phyloP scores from a whole-genome alignment of 2,888 invertebrate genomes.

The Trissoscelio sp. region DNA sequence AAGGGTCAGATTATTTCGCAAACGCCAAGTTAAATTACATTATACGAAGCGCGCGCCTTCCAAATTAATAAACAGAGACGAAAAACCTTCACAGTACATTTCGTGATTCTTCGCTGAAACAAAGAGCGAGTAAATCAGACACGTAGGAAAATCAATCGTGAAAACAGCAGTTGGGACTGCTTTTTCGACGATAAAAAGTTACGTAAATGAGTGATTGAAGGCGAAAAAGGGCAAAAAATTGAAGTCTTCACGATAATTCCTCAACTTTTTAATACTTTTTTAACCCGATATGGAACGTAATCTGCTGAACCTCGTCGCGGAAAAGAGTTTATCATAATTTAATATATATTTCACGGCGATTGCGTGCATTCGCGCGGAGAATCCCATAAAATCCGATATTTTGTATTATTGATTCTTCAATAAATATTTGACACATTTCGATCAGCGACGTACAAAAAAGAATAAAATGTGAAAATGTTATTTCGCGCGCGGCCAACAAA shows the following conservation, averaged over 20 bases:
- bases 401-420: conserved; percentile 55
- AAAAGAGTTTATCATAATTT: conserved; percentile 54
- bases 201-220: conserved; percentile 40
- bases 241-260: conserved; percentile 3
- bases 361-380: conserved; percentile 29
- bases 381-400: conserved; percentile 40
- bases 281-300: conserved; percentile 18
- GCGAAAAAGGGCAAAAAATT: conserved; percentile 11
- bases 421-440: conserved; percentile 55
- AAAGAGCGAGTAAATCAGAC: conserved; percentile 33
- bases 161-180: conserved; percentile 26
- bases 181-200: conserved; percentile 13
- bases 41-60: not conserved
- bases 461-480: conserved; percentile 12
- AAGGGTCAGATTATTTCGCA: conserved; percentile 17
- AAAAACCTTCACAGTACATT: not conserved
- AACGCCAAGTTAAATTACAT: conserved; percentile 18
- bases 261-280: conserved; percentile 30
- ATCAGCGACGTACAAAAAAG: not conserved
- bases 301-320: conserved; percentile 15
- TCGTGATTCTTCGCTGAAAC: conserved; percentile 14
- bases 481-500: not conserved
- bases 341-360: conserved; percentile 52
- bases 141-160: conserved; percentile 28
- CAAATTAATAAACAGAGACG: conserved; percentile 21